Conservation (phyloP, 92 coral and sea anemone species). For the Phenganax marumi region DNA sequence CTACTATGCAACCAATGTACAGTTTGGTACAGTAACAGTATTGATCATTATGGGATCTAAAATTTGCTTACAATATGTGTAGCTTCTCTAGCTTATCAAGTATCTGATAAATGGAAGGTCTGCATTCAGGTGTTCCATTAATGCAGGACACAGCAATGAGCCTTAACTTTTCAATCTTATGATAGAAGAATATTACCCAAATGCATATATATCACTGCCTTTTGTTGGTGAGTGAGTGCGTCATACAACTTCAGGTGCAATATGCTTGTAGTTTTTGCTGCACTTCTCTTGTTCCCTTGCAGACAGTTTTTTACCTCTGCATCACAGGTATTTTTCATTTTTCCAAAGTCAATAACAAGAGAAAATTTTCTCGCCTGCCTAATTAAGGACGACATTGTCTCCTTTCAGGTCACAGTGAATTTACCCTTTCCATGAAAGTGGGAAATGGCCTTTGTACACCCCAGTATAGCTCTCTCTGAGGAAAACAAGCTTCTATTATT, state of each 20-base stretch:
- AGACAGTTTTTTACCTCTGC: slow-evolving; percentile 5
- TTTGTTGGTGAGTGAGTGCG: slow-evolving; percentile 7
- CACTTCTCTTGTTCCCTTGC: neutral
- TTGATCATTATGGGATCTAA: no score
- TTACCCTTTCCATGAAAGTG: neutral
- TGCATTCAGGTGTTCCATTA: slow-evolving; percentile 1
- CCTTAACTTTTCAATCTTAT: neutral
- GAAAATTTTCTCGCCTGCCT: neutral
- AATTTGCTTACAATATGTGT: no score
- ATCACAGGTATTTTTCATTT: neutral
- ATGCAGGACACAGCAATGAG: slow-evolving; percentile 3
- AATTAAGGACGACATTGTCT: slow-evolving; percentile 5
- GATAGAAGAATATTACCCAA: slow-evolving; percentile 3
- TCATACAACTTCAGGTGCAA: slow-evolving; percentile 11
- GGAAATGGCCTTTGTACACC: neutral
- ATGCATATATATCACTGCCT: slow-evolving; percentile 14
- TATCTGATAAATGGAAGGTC: neutral
- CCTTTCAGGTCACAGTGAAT: slow-evolving; percentile 17
- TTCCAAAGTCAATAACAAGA: slow-evolving; percentile 15
- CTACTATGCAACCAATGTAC: no score
- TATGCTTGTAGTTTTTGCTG: neutral
- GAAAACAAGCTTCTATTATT: slow-evolving; percentile 2
- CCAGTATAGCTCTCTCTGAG: neutral
- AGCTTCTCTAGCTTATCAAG: neutral
- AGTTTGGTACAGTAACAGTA: no score